A percentile compares a stretch with the other conserved stretches of the same genome.
These are phyloP conservation scores for Eufriesea mexicana DNA, from an alignment of 1,140 invertebrate genomes.

Conservation along the genomic window DNA sequence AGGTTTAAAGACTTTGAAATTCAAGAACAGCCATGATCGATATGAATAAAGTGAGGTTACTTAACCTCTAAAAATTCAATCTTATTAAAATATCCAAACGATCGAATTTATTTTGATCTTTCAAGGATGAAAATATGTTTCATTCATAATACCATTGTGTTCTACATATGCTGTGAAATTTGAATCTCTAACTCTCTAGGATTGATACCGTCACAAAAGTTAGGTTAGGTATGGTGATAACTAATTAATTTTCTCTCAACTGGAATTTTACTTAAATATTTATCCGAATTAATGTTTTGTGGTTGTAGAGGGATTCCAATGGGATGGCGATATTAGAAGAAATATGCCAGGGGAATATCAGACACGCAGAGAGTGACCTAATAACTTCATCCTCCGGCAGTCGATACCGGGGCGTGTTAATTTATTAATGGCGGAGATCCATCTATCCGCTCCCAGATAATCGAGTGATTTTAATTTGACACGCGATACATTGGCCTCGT, in stretches of 20 bases:
- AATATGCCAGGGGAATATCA: not conserved
- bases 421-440: constrained; percentile 20
- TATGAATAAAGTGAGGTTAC: no score
- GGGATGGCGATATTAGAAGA: not conserved
- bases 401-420: constrained; percentile 27
- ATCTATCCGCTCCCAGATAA: constrained; percentile 31
- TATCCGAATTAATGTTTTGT: not conserved
- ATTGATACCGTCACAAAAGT: not conserved
- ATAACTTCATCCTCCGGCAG: constrained; percentile 13
- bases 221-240: not conserved
- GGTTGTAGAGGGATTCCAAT: not conserved
- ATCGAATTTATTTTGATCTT: no score
- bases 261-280: not conserved
- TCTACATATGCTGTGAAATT: no score
- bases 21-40: no score
- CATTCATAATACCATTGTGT: no score
- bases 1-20: no score
- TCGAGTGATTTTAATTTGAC: constrained; percentile 39
- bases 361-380: constrained; percentile 1
- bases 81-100: no score
- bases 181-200: no score
- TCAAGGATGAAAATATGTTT: no score
- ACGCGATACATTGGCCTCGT: constrained; percentile 3
- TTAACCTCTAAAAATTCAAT: no score
- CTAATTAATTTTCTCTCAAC: no score